Conservation (phyloP, 2,888 invertebrate genomes). For the Pristionchus arcanus region DNA sequence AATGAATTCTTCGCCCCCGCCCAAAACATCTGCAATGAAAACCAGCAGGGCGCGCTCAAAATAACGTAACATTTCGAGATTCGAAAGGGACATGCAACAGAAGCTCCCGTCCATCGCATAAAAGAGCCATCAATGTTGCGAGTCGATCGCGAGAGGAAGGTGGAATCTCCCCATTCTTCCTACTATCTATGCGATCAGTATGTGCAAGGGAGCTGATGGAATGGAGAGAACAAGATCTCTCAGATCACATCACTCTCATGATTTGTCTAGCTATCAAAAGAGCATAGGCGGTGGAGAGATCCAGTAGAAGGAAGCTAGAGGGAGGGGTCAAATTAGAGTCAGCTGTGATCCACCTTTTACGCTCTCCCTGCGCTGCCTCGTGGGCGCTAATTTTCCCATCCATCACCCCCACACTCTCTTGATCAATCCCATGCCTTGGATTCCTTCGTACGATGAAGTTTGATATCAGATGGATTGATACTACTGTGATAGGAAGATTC, state of each 20-base stretch:
- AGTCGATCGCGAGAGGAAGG: neutral
- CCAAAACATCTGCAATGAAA: constrained; percentile 1
- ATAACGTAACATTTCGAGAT: neutral
- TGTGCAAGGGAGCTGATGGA: no score
- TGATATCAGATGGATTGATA: neutral
- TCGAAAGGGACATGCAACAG: neutral
- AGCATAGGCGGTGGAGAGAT: no score
- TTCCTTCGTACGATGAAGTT: neutral
- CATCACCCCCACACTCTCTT: neutral
- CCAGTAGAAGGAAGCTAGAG: neutral
- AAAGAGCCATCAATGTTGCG: neutral
- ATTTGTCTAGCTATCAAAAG: neutral
- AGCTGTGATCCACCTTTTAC: constrained; percentile 14
- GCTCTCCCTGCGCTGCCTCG: neutral
- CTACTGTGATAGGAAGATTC: neutral
- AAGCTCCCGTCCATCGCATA: neutral
- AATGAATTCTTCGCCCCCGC: neutral
- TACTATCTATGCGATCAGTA: no score
- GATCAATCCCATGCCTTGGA: neutral
- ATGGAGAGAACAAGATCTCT: no score
- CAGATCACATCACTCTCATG: no score
- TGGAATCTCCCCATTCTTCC: neutral
- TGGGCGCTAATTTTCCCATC: constrained; percentile 29
- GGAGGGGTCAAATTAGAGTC: constrained; percentile 46
- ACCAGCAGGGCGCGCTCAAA: neutral